Conservation (phyloP, 92 coral and sea anemone genomes). For the Pocillopora grandis region DNA sequence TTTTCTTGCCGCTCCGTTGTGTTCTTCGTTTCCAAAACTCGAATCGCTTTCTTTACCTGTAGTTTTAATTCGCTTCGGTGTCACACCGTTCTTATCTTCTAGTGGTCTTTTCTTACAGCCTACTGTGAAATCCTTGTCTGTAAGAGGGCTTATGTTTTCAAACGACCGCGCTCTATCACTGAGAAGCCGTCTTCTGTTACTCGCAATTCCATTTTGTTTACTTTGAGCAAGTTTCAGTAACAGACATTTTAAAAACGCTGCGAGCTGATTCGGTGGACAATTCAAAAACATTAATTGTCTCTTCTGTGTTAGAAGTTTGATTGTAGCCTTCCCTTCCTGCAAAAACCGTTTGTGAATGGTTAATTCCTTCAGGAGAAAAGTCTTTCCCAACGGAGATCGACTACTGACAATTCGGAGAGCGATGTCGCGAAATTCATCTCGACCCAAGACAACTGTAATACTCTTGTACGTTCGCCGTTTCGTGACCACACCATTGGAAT, state of each 20-base stretch:
- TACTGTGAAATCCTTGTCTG: conserved; percentile 70
- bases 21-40: conserved; percentile 8
- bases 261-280: conserved; percentile 97
- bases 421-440: conserved; percentile 94
- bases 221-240: conserved; percentile 80
- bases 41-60: conserved; percentile 37
- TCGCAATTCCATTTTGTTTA: conserved; percentile 71
- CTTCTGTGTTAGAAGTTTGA: conserved; percentile 79
- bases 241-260: conserved; percentile 83
- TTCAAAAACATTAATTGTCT: conserved; percentile 88
- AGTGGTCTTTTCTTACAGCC: conserved; percentile 69
- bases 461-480: conserved; percentile 80
- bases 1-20: conserved; percentile 63
- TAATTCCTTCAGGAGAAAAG: conserved; percentile 77
- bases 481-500: conserved; percentile 73
- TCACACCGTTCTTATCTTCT: conserved; percentile 69
- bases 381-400: conserved; percentile 83
- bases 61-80: conserved; percentile 77
- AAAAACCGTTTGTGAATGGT: conserved; percentile 88
- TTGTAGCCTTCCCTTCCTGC: conserved; percentile 95
- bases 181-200: conserved; percentile 79
- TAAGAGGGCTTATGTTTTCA: conserved; percentile 91
- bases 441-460: conserved; percentile 73
- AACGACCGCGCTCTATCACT: conserved; percentile 85
- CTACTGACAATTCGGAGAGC: conserved; percentile 14